Conservation (phyloP, 1,140 invertebrate species). For the Lethrus apterus region DNA sequence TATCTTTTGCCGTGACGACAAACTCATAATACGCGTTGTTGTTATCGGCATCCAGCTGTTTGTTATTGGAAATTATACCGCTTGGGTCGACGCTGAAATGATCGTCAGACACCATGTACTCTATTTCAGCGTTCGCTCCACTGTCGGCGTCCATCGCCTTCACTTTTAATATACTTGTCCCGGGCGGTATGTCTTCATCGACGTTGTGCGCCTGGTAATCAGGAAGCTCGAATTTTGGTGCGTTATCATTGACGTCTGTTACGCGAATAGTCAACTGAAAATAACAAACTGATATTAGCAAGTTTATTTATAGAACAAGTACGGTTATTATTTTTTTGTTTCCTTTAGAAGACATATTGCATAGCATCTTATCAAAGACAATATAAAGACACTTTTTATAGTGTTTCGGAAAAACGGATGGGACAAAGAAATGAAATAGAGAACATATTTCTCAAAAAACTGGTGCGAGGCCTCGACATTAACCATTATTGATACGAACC, state of each 20-base stretch:
- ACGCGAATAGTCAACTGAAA: constrained; percentile 79
- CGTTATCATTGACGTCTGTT: constrained; percentile 92
- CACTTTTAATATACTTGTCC: constrained; percentile 84
- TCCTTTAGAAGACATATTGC: too few relatives aligned
- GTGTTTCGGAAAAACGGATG: too few relatives aligned
- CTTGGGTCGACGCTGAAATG: constrained; percentile 88
- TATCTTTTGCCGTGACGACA: constrained; percentile 84
- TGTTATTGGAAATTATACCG: constrained; percentile 87
- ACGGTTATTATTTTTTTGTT: too few relatives aligned
- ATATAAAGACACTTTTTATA: too few relatives aligned
- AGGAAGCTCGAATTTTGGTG: constrained; percentile 88
- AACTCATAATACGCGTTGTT: constrained; percentile 96
- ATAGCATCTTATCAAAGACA: too few relatives aligned
- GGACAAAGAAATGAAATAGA: too few relatives aligned
- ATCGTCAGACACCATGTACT: constrained; percentile 83
- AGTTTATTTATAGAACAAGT: too few relatives aligned
- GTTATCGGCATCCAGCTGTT: constrained; percentile 88
- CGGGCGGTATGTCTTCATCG: constrained; percentile 85
- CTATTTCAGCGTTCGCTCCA: constrained; percentile 87
- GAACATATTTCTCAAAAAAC: too few relatives aligned
- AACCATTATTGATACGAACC: too few relatives aligned
- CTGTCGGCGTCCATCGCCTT: constrained; percentile 90
- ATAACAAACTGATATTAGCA: constrained; percentile 10
- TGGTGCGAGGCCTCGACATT: too few relatives aligned
- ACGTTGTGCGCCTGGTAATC: constrained; percentile 94